Conservation (phyloP, 1,140 invertebrate genomes). For the Pseudomyrmex sp. region DNA sequence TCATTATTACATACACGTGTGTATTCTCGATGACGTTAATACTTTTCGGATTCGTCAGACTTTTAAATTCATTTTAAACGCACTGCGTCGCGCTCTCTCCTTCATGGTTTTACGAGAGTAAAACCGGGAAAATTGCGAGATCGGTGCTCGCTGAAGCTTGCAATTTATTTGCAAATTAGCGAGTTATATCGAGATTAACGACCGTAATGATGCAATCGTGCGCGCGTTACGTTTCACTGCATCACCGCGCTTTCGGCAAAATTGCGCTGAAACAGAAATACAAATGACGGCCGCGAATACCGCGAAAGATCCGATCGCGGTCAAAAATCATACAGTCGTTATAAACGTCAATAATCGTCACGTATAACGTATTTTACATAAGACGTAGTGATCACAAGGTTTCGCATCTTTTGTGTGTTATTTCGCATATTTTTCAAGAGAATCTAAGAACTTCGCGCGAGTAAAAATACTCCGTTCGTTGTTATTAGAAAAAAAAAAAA, state of each 20-base stretch:
- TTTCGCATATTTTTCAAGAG: too few species aligned
- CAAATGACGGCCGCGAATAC: background rate
- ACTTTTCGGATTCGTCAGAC: conserved; percentile 29
- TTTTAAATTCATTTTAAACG: conserved; percentile 25
- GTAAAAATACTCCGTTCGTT: too few species aligned
- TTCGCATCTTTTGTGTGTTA: too few species aligned
- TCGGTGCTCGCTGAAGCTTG: background rate
- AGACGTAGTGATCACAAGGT: too few species aligned
- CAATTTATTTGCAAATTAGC: conserved; percentile 9
- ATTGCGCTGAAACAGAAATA: too few species aligned
- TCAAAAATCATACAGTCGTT: background rate
- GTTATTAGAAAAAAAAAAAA: too few species aligned
- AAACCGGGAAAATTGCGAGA: background rate
- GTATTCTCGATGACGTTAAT: conserved; percentile 2
- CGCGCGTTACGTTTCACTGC: background rate
- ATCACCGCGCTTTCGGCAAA: background rate
- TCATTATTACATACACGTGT: background rate
- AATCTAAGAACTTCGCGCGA: too few species aligned
- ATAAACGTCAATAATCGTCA: background rate
- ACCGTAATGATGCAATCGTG: background rate
- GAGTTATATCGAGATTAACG: background rate
- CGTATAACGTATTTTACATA: too few species aligned
- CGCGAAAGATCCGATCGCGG: background rate
- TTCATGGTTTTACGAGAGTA: background rate
- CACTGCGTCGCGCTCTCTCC: background rate